Evolutionary conservation across 2,113 vertebrate species (phyloP), one percentile per base, ranked within the genome.

Genomic region (Eleginops maclovinus): DNA sequence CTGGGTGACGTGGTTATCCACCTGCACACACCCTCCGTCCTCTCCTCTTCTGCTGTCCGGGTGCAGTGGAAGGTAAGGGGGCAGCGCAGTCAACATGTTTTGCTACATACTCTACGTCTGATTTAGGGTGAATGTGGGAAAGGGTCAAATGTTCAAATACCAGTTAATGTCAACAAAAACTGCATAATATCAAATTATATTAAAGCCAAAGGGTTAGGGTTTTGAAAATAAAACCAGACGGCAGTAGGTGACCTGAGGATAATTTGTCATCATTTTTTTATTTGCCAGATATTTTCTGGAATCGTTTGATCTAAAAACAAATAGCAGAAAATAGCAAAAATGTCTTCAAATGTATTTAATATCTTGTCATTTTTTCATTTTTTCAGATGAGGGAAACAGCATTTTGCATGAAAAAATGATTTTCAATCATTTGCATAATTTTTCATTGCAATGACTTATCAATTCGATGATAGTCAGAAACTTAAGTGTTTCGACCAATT

Each of bases 21-120:
- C 85, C 96, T 99, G 44, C 97, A 97, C 91, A 98, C 96, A 47
- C 98, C 97, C 1, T 95, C 95, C 12, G 96, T 97, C 75, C 96
- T 99, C 66, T 99, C 98, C 0, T 98, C 98, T 4, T 99, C 98
- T 5, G 96, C 98, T 0, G 95, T 99, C n/a, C 96, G 97, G 93
- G 93, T 99, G 53, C 97, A 99, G 49, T 99, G 98, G 98, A 98
- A 95, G 46, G 98, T 99, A 93, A 96, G 95, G 90, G 8, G 5
- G 43, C 11, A 22, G 60, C 46, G 44, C 21, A 41, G 21, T 19
- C 7, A 14, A 16, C 24, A n/a, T n/a, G 54, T 75, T 50, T 41
- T 49, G 1, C 5, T 24, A 10, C 9, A 4, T 36, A 15, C 19
- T 54, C n/a, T 9, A 2, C 53, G 41, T 51, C 41, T 61, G 12